Evolutionary conservation across 2,888 invertebrate species (phyloP).

Genomic region (Seira musarum): DNA sequence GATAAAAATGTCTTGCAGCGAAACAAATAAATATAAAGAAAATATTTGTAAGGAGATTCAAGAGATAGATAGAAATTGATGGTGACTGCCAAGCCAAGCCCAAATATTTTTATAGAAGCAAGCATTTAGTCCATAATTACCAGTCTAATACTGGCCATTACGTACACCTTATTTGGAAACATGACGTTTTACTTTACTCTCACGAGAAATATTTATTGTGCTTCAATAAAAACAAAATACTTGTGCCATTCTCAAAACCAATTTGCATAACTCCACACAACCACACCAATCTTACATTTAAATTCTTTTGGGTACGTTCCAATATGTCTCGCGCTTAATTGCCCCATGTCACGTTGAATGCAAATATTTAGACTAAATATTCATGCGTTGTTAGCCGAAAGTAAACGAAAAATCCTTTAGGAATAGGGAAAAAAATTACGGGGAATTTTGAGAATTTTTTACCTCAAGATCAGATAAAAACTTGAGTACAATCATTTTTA

Average conservation of each 20-base stretch:
- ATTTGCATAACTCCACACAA: too few species aligned
- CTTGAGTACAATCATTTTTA: too few species aligned
- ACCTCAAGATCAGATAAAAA: too few species aligned
- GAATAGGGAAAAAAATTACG: too few species aligned
- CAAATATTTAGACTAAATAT: slow-evolving; percentile 39
- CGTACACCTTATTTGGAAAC: slow-evolving; percentile 40
- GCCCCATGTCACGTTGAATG: slow-evolving; percentile 1
- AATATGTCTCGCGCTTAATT: too few species aligned
- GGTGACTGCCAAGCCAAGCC: slow-evolving; percentile 56
- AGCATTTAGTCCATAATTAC: slow-evolving; percentile 52
- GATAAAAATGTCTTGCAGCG: slow-evolving; percentile 28
- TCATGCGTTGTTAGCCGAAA: too few species aligned
- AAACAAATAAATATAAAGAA: slow-evolving; percentile 32
- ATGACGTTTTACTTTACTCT: slow-evolving; percentile 20
- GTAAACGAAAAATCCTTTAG: too few species aligned
- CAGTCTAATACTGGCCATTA: slow-evolving; percentile 53
- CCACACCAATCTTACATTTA: too few species aligned
- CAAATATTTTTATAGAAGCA: slow-evolving; percentile 59
- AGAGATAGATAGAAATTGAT: background rate
- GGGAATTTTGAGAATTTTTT: too few species aligned
- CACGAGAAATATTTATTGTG: slow-evolving; percentile 44
- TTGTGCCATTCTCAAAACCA: too few species aligned
- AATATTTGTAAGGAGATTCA: slow-evolving; percentile 26
- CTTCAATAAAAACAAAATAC: too few species aligned
- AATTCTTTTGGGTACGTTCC: too few species aligned